Evolutionary conservation across 2,797 vertebrate species (phyloP).

Genomic region (Gouania willdenowi): DNA sequence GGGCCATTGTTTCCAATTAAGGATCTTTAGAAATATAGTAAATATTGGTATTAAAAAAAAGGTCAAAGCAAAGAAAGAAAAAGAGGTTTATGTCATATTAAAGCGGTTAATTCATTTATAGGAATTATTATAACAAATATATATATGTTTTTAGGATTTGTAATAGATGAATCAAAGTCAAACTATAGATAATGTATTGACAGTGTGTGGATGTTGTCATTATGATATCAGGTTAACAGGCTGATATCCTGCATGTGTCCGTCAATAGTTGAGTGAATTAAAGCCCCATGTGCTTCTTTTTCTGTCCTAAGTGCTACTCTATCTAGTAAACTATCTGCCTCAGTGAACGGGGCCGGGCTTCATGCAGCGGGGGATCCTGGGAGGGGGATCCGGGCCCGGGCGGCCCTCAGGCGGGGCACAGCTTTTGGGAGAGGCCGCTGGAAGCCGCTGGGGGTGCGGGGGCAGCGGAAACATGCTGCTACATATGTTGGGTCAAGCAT

Average conservation of each 20-base stretch:
- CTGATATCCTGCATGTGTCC: slow-evolving; percentile 80
- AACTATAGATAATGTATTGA: too few relatives aligned
- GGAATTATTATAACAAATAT: too few relatives aligned
- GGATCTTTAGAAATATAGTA: too few relatives aligned
- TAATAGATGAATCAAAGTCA: too few relatives aligned
- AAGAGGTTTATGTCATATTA: too few relatives aligned
- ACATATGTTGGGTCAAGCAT: slow-evolving; percentile 91
- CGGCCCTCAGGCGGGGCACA: slow-evolving; percentile 71
- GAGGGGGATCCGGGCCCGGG: slow-evolving; percentile 73
- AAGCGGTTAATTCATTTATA: too few relatives aligned
- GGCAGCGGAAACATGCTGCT: slow-evolving; percentile 82
- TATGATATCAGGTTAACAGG: slow-evolving; percentile 85
- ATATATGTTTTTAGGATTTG: too few relatives aligned
- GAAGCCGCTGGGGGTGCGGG: slow-evolving; percentile 73
- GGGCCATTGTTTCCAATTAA: too few relatives aligned
- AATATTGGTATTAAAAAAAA: too few relatives aligned
- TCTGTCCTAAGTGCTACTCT: slow-evolving; percentile 82
- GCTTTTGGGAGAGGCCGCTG: slow-evolving; percentile 68
- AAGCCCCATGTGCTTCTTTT: slow-evolving; percentile 62
- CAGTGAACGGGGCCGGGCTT: slow-evolving; percentile 65
- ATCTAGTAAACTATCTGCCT: slow-evolving; percentile 81
- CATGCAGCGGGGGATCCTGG: slow-evolving; percentile 75
- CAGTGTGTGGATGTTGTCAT: too few relatives aligned
- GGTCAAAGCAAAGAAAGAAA: too few relatives aligned
- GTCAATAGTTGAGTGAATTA: slow-evolving; percentile 73